Conservation (phyloP, 1,140 invertebrate species). For the Drosophila pachea region DNA sequence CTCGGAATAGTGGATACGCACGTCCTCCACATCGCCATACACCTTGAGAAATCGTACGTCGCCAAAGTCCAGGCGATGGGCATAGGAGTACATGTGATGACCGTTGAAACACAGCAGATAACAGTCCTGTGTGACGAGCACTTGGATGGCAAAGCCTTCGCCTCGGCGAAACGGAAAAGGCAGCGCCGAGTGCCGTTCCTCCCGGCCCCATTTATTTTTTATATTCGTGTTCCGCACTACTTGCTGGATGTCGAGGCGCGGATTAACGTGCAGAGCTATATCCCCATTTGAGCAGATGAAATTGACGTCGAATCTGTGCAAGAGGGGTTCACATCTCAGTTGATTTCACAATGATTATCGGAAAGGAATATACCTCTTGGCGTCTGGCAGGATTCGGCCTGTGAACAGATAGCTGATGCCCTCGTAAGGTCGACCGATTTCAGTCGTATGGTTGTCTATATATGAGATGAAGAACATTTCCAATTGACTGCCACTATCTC, state of each 20-base stretch:
- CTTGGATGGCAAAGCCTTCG: slow-evolving; percentile 77
- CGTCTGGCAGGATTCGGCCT: slow-evolving; percentile 52
- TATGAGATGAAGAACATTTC: background rate
- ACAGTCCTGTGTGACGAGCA: slow-evolving; percentile 78
- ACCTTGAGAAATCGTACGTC: slow-evolving; percentile 81
- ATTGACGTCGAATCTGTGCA: slow-evolving; percentile 83
- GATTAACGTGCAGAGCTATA: slow-evolving; percentile 89
- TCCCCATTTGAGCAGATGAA: slow-evolving; percentile 81
- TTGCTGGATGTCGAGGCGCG: slow-evolving; percentile 82
- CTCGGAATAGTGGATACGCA: slow-evolving; percentile 76
- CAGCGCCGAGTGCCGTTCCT: slow-evolving; percentile 83
- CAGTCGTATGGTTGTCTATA: slow-evolving; percentile 4
- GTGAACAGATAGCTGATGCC: slow-evolving; percentile 67
- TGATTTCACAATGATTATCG: background rate
- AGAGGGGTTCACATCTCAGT: background rate
- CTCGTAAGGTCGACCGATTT: slow-evolving; percentile 53
- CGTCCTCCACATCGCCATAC: slow-evolving; percentile 81
- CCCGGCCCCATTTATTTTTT: slow-evolving; percentile 83
- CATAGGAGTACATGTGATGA: slow-evolving; percentile 84
- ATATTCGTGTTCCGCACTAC: slow-evolving; percentile 86
- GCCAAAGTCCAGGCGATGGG: slow-evolving; percentile 82
- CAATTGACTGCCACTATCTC: background rate
- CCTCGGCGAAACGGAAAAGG: slow-evolving; percentile 77
- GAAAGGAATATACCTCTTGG: slow-evolving; percentile 53
- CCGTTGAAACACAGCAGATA: slow-evolving; percentile 85